Percentiles rank a stretch among this genome's conserved stretches.
These are phyloP conservation scores for Meandrina meandrites DNA, from an alignment of 92 coral and sea anemone genomes.

Conservation along the genomic window DNA sequence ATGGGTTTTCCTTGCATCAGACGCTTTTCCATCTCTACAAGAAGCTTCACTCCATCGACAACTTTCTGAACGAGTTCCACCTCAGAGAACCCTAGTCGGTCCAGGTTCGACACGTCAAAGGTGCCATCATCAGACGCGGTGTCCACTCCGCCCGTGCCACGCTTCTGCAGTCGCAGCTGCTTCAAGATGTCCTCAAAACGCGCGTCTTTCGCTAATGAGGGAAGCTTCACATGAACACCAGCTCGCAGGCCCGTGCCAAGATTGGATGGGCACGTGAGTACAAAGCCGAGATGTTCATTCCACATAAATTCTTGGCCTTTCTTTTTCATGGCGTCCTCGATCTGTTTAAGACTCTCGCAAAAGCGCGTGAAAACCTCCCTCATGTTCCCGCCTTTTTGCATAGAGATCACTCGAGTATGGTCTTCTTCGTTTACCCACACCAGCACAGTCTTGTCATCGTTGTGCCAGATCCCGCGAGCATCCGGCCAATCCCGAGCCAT, in stretches of 20 bases:
- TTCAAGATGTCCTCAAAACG: conserved; percentile 75
- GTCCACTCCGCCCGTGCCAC: conserved; percentile 96
- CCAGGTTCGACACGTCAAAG: conserved; percentile 89
- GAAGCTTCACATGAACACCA: conserved; percentile 89
- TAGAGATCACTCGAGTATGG: conserved; percentile 86
- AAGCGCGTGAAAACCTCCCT: conserved; percentile 82
- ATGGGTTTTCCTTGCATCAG: conserved; percentile 68
- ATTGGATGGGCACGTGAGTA: conserved; percentile 93
- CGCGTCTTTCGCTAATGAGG: conserved; percentile 66
- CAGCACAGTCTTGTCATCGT: conserved; percentile 82
- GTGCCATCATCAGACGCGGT: conserved; percentile 79
- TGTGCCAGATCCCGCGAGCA: conserved; percentile 98
- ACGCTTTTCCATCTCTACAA: conserved; percentile 81
- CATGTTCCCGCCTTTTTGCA: conserved; percentile 97
- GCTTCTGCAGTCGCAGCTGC: conserved; percentile 77
- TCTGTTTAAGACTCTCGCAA: conserved; percentile 75
- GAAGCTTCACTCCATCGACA: conserved; percentile 83
- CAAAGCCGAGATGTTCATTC: conserved; percentile 90
- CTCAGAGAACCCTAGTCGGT: conserved; percentile 86
- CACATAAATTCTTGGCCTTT: conserved; percentile 86
- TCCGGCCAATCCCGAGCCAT: conserved; percentile 99
- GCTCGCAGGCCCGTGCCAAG: conserved; percentile 95
- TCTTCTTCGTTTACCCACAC: conserved; percentile 99
- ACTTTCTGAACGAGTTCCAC: conserved; percentile 85
- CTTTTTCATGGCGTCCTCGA: conserved; percentile 80